Base-by-base conservation (phyloP, 2,888 invertebrate genomes). In the Thereva unica region DNA sequence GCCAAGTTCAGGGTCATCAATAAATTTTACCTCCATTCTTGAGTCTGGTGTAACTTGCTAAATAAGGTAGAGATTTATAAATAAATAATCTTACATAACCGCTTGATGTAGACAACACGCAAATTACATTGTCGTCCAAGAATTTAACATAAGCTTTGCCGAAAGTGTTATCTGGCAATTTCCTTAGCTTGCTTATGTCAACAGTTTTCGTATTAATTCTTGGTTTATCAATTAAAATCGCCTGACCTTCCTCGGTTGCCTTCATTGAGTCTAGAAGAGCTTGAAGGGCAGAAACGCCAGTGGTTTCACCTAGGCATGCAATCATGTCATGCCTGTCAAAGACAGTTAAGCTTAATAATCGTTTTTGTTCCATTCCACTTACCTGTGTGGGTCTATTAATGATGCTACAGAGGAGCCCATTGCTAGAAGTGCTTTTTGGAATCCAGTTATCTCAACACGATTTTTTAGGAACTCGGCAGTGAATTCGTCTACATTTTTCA, bases 231-330 rank as follows among this genome's bases (percentile, higher is more conserved):
- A 82, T 80, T 66, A 90, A 81, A 75, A 99, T 92, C 72, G 88
- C 83, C 23, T 80, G 78, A 2, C 97, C 97, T 81, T 95, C 94
- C 2, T 85, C 78, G 65, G 89, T 89, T 53, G 84, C 81, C 70
- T 86, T 80, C 95, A 99, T 96, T 77, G 87, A 85, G 49, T 83
- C 78, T 63, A 86, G 83, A 82, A 97, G 92, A 73, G 86, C 84
- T 69, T 83, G 83, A 4, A 96, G 83, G 3, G 95, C 91, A 53
- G 77, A 78, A 71, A 84, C 83, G 3, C 89, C 96, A 7, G 96
- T 94, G 0, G 95, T 92, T 83, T 98, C 97, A 1, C 95, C 96
- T 72, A 97, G 85, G 71, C 94, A 92, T 34, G 97, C 95, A 72
- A 98, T 93, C 93, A 96, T 95, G 77, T 98, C 97, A 12, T 87